Evolutionary conservation across 2,888 invertebrate genomes (phyloP), one percentile per base, ranked within the genome.

Genomic region (Tetranychus truncatus): DNA sequence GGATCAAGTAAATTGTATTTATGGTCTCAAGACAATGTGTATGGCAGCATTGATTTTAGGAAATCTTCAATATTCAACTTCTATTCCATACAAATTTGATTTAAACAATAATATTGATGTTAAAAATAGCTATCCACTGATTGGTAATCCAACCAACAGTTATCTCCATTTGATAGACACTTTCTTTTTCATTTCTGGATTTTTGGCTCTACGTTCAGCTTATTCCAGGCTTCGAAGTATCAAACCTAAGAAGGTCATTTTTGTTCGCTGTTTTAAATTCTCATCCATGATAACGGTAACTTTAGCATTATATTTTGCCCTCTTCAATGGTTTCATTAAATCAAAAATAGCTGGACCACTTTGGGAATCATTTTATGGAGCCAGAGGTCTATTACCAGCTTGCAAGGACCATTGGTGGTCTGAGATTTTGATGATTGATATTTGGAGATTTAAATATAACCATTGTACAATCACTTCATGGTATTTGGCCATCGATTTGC

Each of bases 351-450:
- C 69, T 21, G 69, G 69, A 20, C 69, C 69, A 20, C 21, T 69
- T 5, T 69, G 69, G 69, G 69, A 69, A 69, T 24, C 21, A 11
- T 18, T 69, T 20, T 69, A 20, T 8, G 69, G 69, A 21, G 69
- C 69, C 1, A 69, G 69, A 11, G 69, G 21, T 21, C 5, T 69
- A 1, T 20, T 24, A 11, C 21, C 20, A 3, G 20, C 69, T 21
- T 69, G 69, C 20, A 20, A 69, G 11, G 34, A 69, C 20, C 69
- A 69, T 11, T 69, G 69, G 69, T 69, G 69, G 69, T 69, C 69
- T 8, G 69, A 69, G 20, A 20, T 69, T 24, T 20, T 69, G 20
- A 18, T 69, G 11, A 20, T 69, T 20, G 69, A 69, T 24, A 18
- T 9, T 20, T 69, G 69, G 69, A 18, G 69, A 69, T 69, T 69